Percentiles rank a stretch among this genome's conserved stretches.
These are phyloP conservation scores for Drosophila borborema DNA, from an alignment of 2,888 invertebrate species.

Conservation along the genomic window DNA sequence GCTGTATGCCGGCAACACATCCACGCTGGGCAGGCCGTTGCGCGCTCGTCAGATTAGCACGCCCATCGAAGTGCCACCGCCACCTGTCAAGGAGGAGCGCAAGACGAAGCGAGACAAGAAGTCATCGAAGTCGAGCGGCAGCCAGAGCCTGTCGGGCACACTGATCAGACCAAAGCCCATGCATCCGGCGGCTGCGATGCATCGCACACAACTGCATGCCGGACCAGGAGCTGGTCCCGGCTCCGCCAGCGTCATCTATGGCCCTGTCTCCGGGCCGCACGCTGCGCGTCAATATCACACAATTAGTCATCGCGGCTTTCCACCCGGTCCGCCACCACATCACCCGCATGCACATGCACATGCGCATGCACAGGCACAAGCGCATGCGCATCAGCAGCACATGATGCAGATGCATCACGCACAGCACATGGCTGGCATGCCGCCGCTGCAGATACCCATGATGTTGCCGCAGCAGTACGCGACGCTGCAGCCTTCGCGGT, in stretches of 20 bases:
- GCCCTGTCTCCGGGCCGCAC: constrained; percentile 83
- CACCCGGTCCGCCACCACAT: constrained; percentile 77
- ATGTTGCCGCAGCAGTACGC: constrained; percentile 88
- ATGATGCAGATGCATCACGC: constrained; percentile 59
- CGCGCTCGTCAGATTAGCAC: constrained; percentile 93
- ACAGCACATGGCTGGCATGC: constrained; percentile 80
- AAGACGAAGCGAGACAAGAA: constrained; percentile 86
- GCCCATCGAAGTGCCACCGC: constrained; percentile 93
- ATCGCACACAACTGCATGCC: constrained; percentile 70
- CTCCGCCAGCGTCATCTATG: constrained; percentile 85
- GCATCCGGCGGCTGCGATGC: constrained; percentile 82
- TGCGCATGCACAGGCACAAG: constrained; percentile 67
- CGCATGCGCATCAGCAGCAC: constrained; percentile 77
- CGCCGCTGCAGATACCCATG: constrained; percentile 85
- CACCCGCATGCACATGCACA: constrained; percentile 73
- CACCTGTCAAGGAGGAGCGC: constrained; percentile 90
- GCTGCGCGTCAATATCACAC: constrained; percentile 86
- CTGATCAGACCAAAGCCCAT: constrained; percentile 85
- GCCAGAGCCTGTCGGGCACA: constrained; percentile 85
- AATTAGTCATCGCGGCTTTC: constrained; percentile 85
- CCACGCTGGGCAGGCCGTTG: constrained; percentile 88
- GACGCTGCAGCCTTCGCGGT: constrained; percentile 88
- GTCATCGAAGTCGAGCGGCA: constrained; percentile 82
- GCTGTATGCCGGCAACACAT: constrained; percentile 86
- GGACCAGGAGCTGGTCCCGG: constrained; percentile 58